A percentile compares a stretch with the other conserved stretches of the same genome.
These are phyloP conservation scores for Pemphigus obesinymphae DNA, from an alignment of 1,140 invertebrate genomes.

Conservation along the genomic window DNA sequence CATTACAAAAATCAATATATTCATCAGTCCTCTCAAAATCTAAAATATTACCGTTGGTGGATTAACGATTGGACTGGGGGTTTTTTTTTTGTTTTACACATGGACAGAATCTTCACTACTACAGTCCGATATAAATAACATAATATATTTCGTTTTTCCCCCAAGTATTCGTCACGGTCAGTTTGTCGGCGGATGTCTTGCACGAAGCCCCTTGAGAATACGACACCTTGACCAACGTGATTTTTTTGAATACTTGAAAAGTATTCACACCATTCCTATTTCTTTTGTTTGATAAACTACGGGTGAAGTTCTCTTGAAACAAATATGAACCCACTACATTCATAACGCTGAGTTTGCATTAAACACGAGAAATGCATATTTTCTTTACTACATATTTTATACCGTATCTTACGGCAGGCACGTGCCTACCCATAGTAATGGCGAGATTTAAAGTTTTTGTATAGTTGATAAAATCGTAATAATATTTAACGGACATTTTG, in stretches of 20 bases:
- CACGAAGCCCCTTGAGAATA: conserved; percentile 3
- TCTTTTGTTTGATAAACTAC: neutral
- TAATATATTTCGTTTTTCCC: too few relatives aligned
- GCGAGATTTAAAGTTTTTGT: neutral
- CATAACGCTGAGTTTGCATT: neutral
- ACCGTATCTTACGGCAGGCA: neutral
- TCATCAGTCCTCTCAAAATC: too few relatives aligned
- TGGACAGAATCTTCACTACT: too few relatives aligned
- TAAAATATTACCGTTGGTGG: too few relatives aligned
- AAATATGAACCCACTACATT: neutral
- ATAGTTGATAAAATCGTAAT: neutral
- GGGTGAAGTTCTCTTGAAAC: neutral
- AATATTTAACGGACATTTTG: neutral
- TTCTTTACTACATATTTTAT: neutral
- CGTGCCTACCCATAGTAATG: conserved; percentile 23
- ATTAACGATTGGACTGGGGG: too few relatives aligned
- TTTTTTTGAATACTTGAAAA: neutral
- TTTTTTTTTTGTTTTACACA: too few relatives aligned
- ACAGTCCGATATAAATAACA: too few relatives aligned
- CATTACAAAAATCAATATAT: too few relatives aligned
- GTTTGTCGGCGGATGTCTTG: neutral
- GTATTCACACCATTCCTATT: neutral
- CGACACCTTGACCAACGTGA: neutral
- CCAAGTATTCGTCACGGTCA: neutral
- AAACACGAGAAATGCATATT: too few relatives aligned